Base-by-base conservation (phyloP, 2,113 vertebrate genomes). In the Zeus faber region DNA sequence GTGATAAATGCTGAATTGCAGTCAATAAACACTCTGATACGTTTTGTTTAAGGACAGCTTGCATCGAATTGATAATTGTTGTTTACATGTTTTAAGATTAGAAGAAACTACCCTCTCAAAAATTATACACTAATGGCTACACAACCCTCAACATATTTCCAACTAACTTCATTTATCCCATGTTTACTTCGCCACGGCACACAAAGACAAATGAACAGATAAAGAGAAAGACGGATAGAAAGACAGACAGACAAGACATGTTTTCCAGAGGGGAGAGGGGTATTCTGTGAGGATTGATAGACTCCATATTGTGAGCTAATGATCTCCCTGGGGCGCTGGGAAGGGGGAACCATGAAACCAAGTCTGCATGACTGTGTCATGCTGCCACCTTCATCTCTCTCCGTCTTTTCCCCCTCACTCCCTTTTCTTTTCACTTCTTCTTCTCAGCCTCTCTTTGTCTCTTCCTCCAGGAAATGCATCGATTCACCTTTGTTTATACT, bases 231-330 rank as follows among this genome's bases (percentile, higher is more conserved):
- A 14, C 77, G 75, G 47, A 77, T 48, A 72, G 57, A 74, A 23
- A 68, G 71, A 74, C 73, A 81, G 66, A 80, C 51, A 49, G n/a
- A 8, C 24, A 54, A 46, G 71, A 71, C 77, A 77, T 75, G 68
- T 75, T 73, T n/a, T 80, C 77, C 62, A 43, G 74, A 69, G 81
- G 77, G 73, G 55, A 76, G 70, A 81, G 70, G 67, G 70, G 69
- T 82, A 77, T 80, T 82, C 77, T 80, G 74, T 76, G 71, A 80
- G 80, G 80, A 88, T 85, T 88, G 84, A 86, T 86, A 80, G 80
- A 84, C 80, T 83, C 77, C 82, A 77, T 80, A 85, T 82, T 85
- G 82, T 73, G 76, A 85, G 84, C 79, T 86, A 86, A 88, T 88
- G 84, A 88, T 81, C 79, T 86, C 84, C 82, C 44, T 44, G 78